These are phyloP conservation scores for Exocentrus adspersus DNA, from an alignment of 2,888 invertebrate genomes.

Conservation along the genomic window DNA sequence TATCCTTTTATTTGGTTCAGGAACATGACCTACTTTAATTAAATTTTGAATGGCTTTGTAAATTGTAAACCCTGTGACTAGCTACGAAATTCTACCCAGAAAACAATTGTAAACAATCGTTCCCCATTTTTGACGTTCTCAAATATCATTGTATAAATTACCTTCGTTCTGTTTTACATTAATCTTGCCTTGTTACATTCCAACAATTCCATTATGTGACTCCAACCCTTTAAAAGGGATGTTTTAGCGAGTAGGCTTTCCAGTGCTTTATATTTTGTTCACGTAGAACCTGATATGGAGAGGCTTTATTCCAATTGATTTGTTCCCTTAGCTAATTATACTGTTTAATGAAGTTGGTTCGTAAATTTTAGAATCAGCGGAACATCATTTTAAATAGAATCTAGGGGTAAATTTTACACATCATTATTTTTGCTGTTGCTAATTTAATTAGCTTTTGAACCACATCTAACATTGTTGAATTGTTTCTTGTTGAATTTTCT, in stretches of 20 bases:
- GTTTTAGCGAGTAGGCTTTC: slow-evolving; percentile 3
- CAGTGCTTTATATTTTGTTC: slow-evolving; percentile 14
- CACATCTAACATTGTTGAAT: too few relatives aligned
- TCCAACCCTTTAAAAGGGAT: slow-evolving; percentile 7
- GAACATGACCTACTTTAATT: not conserved
- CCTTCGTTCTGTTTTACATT: not conserved
- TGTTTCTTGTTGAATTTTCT: too few relatives aligned
- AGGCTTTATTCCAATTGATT: slow-evolving; percentile 3
- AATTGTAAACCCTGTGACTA: not conserved
- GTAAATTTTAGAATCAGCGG: not conserved
- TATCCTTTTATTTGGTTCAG: too few relatives aligned
- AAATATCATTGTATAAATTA: not conserved
- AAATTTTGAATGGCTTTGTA: not conserved
- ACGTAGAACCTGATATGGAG: not conserved
- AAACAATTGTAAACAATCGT: not conserved
- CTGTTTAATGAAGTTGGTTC: not conserved
- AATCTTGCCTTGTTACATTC: not conserved
- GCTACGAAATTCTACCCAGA: not conserved
- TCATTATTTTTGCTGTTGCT: too few relatives aligned
- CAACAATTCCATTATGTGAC: slow-evolving; percentile 2
- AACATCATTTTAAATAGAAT: not conserved
- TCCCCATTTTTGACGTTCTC: not conserved
- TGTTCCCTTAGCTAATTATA: not conserved
- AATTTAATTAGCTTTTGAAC: too few relatives aligned
- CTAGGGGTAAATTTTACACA: too few relatives aligned